Evolutionary conservation across 2,113 vertebrate species (phyloP).

Genomic region (Sinocyclocheilus grahami): DNA sequence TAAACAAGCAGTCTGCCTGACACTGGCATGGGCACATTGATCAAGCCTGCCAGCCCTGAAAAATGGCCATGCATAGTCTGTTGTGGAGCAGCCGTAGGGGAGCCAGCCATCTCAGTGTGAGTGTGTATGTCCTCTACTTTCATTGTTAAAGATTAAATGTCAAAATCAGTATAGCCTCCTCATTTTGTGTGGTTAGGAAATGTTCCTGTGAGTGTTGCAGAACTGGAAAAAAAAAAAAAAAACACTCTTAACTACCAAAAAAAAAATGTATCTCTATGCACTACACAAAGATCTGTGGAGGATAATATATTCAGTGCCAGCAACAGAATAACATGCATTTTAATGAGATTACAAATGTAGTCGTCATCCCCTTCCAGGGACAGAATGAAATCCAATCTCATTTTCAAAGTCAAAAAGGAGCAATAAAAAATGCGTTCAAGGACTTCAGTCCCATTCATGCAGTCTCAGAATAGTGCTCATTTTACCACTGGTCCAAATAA

Average conservation of each 20-base stretch:
- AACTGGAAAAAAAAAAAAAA: background rate
- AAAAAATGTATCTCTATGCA: background rate
- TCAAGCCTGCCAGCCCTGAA: conserved; percentile 32
- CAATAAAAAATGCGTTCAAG: conserved; percentile 8
- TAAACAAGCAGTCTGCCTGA: conserved; percentile 21
- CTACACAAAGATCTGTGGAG: conserved; percentile 12
- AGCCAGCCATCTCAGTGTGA: conserved; percentile 9
- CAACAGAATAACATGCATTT: conserved; percentile 47
- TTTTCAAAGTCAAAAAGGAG: conserved; percentile 31
- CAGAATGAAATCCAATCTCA: conserved; percentile 34
- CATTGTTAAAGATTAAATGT: conserved; percentile 19
- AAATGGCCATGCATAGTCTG: conserved; percentile 11
- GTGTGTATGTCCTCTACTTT: background rate
- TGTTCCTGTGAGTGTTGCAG: background rate
- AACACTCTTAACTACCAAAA: background rate
- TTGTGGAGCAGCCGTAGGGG: conserved; percentile 10
- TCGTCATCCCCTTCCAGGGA: conserved; percentile 39
- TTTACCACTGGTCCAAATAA: background rate
- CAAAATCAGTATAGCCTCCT: background rate
- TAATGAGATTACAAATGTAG: conserved; percentile 46
- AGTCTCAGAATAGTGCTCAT: background rate
- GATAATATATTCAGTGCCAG: conserved; percentile 38
- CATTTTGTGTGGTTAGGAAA: background rate
- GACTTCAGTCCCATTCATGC: background rate
- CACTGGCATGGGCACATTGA: conserved; percentile 16